These are phyloP conservation scores for Caenorhabditis tropicalis DNA, from an alignment of 1,140 invertebrate species.

Conservation along the genomic window DNA sequence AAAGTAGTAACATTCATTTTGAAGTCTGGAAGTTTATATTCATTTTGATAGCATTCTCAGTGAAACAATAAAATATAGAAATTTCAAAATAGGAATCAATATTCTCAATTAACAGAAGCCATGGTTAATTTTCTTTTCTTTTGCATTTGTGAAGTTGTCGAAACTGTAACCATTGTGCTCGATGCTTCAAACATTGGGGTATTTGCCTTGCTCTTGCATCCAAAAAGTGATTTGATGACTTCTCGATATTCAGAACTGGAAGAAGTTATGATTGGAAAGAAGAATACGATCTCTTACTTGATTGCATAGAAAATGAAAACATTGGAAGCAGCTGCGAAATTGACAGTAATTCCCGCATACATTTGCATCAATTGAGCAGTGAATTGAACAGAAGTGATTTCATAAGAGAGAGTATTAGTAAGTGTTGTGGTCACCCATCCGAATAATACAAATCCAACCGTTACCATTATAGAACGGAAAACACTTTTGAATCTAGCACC, in stretches of 20 bases:
- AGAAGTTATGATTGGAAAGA: not conserved
- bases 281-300: not conserved
- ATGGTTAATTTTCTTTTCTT: not conserved
- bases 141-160: not conserved
- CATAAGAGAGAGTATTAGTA: slow-evolving; percentile 22
- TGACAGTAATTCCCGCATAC: slow-evolving; percentile 44
- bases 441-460: slow-evolving; percentile 37
- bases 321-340: slow-evolving; percentile 36
- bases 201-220: not conserved
- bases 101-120: not conserved
- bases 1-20: no score
- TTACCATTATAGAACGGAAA: slow-evolving; percentile 18
- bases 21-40: no score
- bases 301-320: slow-evolving; percentile 30
- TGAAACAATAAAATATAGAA: no score
- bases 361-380: slow-evolving; percentile 16
- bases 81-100: no score
- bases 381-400: not conserved
- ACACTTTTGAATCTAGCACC: slow-evolving; percentile 24
- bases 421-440: slow-evolving; percentile 38
- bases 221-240: slow-evolving; percentile 3
- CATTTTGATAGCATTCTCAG: no score
- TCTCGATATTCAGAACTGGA: slow-evolving; percentile 1
- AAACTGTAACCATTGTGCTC: slow-evolving; percentile 2
- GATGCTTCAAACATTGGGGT: not conserved